Evolutionary conservation across 2,888 invertebrate species (phyloP).

Genomic region (Drosophila robusta): DNA sequence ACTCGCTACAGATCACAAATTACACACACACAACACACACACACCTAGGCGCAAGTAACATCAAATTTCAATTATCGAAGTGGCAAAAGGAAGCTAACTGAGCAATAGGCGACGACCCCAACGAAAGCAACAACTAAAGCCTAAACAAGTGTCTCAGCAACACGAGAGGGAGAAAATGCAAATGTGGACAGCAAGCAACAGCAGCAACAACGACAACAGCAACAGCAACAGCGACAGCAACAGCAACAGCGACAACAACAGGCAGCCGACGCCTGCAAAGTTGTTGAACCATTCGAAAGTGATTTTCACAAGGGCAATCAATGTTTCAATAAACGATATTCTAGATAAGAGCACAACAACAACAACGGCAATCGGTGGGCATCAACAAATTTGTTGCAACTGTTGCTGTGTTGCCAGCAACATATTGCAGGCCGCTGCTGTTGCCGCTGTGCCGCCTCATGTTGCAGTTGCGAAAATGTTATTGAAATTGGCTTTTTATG

Average conservation of each 20-base stretch:
- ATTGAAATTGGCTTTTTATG: slow-evolving; percentile 82
- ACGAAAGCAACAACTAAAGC: slow-evolving; percentile 27
- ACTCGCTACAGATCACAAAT: slow-evolving; percentile 26
- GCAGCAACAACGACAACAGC: slow-evolving; percentile 22
- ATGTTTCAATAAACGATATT: slow-evolving; percentile 83
- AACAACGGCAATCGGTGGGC: slow-evolving; percentile 28
- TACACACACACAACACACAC: slow-evolving; percentile 17
- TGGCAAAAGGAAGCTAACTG: slow-evolving; percentile 56
- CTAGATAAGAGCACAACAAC: slow-evolving; percentile 39
- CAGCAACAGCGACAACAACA: too few relatives aligned
- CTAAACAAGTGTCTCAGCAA: slow-evolving; percentile 62
- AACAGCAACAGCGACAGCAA: slow-evolving; percentile 13
- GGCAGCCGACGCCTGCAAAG: slow-evolving; percentile 41
- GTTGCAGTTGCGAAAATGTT: slow-evolving; percentile 74
- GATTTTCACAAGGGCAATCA: slow-evolving; percentile 80
- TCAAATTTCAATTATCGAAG: slow-evolving; percentile 82
- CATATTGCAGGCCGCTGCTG: slow-evolving; percentile 45
- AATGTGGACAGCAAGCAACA: slow-evolving; percentile 31
- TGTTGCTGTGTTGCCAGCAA: slow-evolving; percentile 50
- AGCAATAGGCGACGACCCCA: slow-evolving; percentile 61
- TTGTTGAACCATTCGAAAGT: slow-evolving; percentile 73
- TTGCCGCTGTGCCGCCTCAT: slow-evolving; percentile 63
- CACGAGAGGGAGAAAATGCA: slow-evolving; percentile 49
- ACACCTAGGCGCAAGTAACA: slow-evolving; percentile 54
- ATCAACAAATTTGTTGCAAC: slow-evolving; percentile 68